Base-by-base conservation (phyloP, 2,888 invertebrate genomes). In the Drosophila nigricruria region DNA sequence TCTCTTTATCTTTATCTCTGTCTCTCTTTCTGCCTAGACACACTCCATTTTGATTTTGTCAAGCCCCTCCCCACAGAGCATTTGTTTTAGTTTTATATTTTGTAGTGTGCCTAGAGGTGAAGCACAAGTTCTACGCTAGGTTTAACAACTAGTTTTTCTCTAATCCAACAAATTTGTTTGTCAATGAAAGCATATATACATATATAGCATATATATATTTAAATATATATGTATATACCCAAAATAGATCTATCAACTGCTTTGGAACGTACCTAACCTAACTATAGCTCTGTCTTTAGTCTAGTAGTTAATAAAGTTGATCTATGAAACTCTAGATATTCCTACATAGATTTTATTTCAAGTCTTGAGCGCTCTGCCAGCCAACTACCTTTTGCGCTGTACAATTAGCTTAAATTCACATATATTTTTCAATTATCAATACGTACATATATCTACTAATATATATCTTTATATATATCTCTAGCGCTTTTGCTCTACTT, bases 341-440 rank as follows among this genome's bases (percentile, higher is more conserved):
- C 23, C 43, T 43, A 68, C 47, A 65, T 66, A 82, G 53, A 75
- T 63, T 66, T 84, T 79, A 76, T 83, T 83, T 83, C 86, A 83
- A 82, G 83, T 81, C 70, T 81, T 78, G 75, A 88, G 88, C 88
- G 86, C 86, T 85, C 83, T 82, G 88, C 86, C 86, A 86, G 86
- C 88, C 88, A 81, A 82, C 64, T 66, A 79, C 63, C 70, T 79
- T 81, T 82, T 88, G 88, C 86, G 86, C 86, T 86, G 86, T 86
- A 84, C 84, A 83, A 83, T 79, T 89, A 87, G 85, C 87, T 84
- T 82, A 61, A 63, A 73, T 30, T 47, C 70, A 74, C 70, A 72
- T 56, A 47, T 60, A 53, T 69, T 69, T 77, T 73, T 61, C 56
- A 73, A 72, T 52, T 73, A 65, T 73, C 56, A 70, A 40, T 76